Conservation (phyloP, 2,113 vertebrate genomes). For the Hippocampus zosterae region DNA sequence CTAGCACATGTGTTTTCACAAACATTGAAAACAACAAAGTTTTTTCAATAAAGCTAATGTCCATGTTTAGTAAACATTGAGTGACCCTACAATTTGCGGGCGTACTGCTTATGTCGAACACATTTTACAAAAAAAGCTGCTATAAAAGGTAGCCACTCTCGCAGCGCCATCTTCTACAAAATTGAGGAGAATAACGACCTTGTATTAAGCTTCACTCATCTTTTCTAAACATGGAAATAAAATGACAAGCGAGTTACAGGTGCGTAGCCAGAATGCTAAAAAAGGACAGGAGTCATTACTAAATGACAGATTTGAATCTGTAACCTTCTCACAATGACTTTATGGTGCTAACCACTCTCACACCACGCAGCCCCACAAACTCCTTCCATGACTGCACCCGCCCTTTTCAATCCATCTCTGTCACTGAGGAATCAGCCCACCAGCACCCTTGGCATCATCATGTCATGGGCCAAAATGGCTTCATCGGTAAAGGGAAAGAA, state of each 20-base stretch:
- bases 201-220: no score
- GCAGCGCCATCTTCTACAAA: no score
- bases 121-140: no score
- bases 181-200: no score
- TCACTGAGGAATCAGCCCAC: constrained; percentile 36
- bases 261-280: no score
- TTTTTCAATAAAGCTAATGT: background rate
- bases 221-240: no score
- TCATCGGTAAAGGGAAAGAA: constrained; percentile 38
- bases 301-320: background rate
- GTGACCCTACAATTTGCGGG: no score
- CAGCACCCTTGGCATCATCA: background rate
- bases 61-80: background rate
- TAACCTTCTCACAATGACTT: background rate
- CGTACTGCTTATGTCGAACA: no score
- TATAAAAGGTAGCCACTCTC: no score
- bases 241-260: no score
- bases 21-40: background rate
- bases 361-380: background rate
- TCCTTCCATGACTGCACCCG: constrained; percentile 50
- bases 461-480: constrained; percentile 31
- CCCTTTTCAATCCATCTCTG: constrained; percentile 40
- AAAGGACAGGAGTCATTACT: background rate
- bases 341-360: background rate
- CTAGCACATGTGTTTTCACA: background rate